These are phyloP conservation scores for Oncorhynchus mykiss DNA, from an alignment of 2,113 vertebrate species.

Conservation along the genomic window DNA sequence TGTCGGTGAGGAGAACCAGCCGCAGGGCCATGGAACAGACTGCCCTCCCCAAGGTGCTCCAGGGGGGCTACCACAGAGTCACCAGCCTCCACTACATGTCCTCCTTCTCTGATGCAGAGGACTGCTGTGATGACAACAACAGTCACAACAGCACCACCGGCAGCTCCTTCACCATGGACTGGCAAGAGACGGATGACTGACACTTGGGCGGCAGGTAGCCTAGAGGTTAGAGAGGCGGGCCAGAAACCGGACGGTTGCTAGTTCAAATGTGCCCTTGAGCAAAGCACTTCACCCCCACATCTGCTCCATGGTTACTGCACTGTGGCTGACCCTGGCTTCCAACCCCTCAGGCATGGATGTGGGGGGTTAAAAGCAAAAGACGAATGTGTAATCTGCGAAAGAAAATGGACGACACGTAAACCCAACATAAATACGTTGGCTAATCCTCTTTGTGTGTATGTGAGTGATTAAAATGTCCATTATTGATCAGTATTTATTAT, in stretches of 20 bases:
- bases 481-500: background rate
- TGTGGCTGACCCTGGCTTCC: background rate
- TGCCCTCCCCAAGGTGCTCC: conserved; percentile 49
- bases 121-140: conserved; percentile 63
- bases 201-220: no score
- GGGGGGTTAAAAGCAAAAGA: no score
- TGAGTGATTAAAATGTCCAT: background rate
- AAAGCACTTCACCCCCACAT: background rate
- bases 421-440: background rate
- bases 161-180: conserved; percentile 60
- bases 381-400: no score
- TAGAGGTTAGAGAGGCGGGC: no score
- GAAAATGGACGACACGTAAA: background rate
- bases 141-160: conserved; percentile 4
- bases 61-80: conserved; percentile 58
- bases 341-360: background rate
- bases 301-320: background rate
- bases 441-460: background rate
- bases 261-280: no score
- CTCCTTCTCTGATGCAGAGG: conserved; percentile 66
- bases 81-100: conserved; percentile 67
- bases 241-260: no score
- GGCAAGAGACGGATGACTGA: conserved; percentile 52
- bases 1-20: conserved; percentile 40
- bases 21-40: conserved; percentile 61